Evolutionary conservation across 37 sponge, comb jelly and placozoan genomes (phyloP), one percentile per base, ranked within the genome.

Genomic region (Crambe crambe): DNA sequence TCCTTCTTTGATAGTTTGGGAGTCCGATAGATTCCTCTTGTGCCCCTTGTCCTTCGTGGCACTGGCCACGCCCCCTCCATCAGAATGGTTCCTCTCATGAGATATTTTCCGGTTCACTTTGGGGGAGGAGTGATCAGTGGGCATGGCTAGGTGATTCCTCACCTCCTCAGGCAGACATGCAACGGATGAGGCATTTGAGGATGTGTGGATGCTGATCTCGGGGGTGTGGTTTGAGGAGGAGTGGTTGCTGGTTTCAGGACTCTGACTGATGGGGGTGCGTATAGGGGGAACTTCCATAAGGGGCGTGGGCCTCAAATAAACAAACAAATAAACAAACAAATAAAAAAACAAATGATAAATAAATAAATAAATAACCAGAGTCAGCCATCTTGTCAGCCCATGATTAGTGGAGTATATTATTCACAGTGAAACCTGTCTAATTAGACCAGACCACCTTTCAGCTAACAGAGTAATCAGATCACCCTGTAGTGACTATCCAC

Each of bases 11-110:
- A 22, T 23, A 4, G 73, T 2, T 21, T 29, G n/a, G 26, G 78
- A 78, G 67, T 78, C 78, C 25, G 78, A 78, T 31, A 78, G 36
- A 60, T 78, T 60, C 17, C 78, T 10, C 51, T 65, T 64, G 67
- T 78, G 78, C 1, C 6, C 0, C 56, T 63, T 63, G 12, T 42
- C 60, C 42, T 73, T 21, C 51, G 61, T 6, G 23, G 26, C 27
- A 4, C 18, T 9, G 25, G 61, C 17, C 61, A 60, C 61, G 17
- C 18, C 17, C 2, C 35, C 39, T 35, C 37, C 68, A 68, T 68
- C 68, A 29, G 68, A 68, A 20, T 32, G 35, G 37, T 68, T 68
- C 68, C 68, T 4, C 4, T 6, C 37, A 35, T 68, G 68, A n/a
- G 68, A 26, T 60, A n/a, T 26, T 22, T 25, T 60, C 25, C 25